Base-by-base conservation (phyloP, 2,888 invertebrate genomes). In the Dexiosoma caninum region DNA sequence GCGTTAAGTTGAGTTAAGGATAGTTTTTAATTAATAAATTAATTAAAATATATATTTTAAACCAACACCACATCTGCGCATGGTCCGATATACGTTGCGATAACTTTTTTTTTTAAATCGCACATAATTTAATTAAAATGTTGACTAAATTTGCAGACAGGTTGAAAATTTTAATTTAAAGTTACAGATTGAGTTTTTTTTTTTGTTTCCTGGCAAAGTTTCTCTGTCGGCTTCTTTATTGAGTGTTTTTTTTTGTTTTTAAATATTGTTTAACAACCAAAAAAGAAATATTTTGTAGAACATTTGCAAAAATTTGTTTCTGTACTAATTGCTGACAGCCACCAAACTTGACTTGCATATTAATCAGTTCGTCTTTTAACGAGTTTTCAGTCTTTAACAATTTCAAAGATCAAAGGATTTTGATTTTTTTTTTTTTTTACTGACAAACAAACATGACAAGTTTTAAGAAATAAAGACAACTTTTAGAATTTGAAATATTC, bases 291-390 rank as follows among this genome's bases (percentile, higher is more conserved):
- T 51, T 62, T 71, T 62, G 46, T 23, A 40, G 19, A 64, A 59
- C 32, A 71, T 75, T 51, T 37, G 32, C 55, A 35, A 66, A 81
- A 78, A 78, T 78, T 78, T 81, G 75, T 78, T 79, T 53, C 37
- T 72, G 14, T 66, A 78, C 82, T 82, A 82, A 82, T 82, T 82
- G 82, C 78, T 80, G 76, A 67, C 74, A 80, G 80, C 60, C 60
- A 21, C 35, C 44, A 57, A 46, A 16, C 49, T 44, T 70, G 80
- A 55, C 70, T 72, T 66, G 82, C 78, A 80, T 82, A 75, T 71
- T 82, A 82, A 82, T 67, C 75, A 78, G 70, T 69, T 59, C 0
- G 2, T 7, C 32, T 51, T 55, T 40, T 12, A n/a, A 44, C 23
- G 23, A 49, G 32, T 37, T 75, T n/a, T 35, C n/a, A 21, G n/a